Evolutionary conservation across 2,797 vertebrate genomes (phyloP).

Genomic region (Molothrus aeneus): DNA sequence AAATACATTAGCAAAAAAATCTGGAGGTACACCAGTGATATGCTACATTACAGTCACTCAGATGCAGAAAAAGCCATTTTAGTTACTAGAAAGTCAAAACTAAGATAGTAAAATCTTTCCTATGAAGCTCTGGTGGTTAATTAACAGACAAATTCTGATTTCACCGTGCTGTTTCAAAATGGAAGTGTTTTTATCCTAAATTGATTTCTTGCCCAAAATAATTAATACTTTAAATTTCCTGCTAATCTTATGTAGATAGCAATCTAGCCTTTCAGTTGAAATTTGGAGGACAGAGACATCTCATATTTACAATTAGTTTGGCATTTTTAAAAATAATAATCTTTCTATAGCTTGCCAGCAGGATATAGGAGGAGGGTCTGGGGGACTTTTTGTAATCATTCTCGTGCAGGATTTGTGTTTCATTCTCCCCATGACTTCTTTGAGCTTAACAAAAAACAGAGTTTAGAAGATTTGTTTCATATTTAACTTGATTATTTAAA

Average conservation of each 20-base stretch:
- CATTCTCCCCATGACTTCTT: neutral
- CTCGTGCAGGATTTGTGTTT: neutral
- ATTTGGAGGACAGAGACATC: conserved; percentile 37
- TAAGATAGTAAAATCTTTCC: conserved; percentile 13
- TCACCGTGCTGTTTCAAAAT: conserved; percentile 37
- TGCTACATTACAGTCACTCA: neutral
- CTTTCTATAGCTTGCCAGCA: neutral
- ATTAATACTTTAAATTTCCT: conserved; percentile 57
- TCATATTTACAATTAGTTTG: conserved; percentile 33
- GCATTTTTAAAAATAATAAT: conserved; percentile 31
- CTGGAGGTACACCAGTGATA: neutral
- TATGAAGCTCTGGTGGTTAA: conserved; percentile 18
- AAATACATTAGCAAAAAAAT: neutral
- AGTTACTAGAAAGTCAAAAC: conserved; percentile 20
- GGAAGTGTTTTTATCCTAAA: conserved; percentile 38
- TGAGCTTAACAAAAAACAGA: conserved; percentile 19
- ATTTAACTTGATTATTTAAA: conserved; percentile 56
- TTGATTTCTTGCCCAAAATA: conserved; percentile 38
- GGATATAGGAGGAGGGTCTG: neutral
- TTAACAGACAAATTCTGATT: conserved; percentile 38
- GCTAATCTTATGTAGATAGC: conserved; percentile 5
- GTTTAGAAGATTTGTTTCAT: conserved; percentile 55
- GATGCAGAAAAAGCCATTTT: neutral
- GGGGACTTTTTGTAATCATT: neutral
- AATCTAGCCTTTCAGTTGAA: conserved; percentile 47